Evolutionary conservation across 2,797 vertebrate genomes (phyloP).

Genomic region (Staurois parvus): DNA sequence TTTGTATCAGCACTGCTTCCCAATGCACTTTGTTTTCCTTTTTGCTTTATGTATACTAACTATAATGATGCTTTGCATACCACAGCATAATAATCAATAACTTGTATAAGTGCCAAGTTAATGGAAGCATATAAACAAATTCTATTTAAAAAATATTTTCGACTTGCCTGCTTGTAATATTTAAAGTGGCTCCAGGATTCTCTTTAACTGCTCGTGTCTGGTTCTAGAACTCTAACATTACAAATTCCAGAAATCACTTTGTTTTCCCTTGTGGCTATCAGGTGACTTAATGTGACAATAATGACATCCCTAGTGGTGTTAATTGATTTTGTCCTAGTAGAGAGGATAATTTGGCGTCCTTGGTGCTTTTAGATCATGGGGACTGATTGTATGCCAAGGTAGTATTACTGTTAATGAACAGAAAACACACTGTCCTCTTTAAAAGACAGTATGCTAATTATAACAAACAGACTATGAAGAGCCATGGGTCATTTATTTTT

Average conservation of each 20-base stretch:
- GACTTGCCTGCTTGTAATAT: slow-evolving; percentile 48
- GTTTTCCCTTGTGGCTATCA: slow-evolving; percentile 80
- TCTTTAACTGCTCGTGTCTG: slow-evolving; percentile 61
- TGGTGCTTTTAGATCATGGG: slow-evolving; percentile 74
- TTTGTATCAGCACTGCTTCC: not conserved
- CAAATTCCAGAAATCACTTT: slow-evolving; percentile 82
- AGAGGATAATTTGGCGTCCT: slow-evolving; percentile 80
- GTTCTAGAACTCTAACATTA: slow-evolving; percentile 69
- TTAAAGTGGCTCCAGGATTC: slow-evolving; percentile 47
- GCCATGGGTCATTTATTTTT: slow-evolving; percentile 76
- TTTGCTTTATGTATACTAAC: not conserved
- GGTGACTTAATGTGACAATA: slow-evolving; percentile 86
- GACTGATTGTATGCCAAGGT: slow-evolving; percentile 79
- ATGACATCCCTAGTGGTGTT: slow-evolving; percentile 85
- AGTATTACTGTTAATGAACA: slow-evolving; percentile 84
- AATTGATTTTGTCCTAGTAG: slow-evolving; percentile 86
- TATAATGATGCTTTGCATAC: not conserved
- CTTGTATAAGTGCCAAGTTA: slow-evolving; percentile 12
- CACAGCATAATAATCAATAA: slow-evolving; percentile 8
- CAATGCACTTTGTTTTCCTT: not conserved
- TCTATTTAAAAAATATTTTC: slow-evolving; percentile 13
- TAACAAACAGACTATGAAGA: slow-evolving; percentile 72
- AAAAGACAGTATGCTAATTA: slow-evolving; percentile 80
- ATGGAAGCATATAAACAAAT: not conserved
- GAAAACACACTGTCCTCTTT: slow-evolving; percentile 80